These are phyloP conservation scores for Planiliza haematocheilus DNA, from an alignment of 2,113 vertebrate genomes.

Conservation along the genomic window DNA sequence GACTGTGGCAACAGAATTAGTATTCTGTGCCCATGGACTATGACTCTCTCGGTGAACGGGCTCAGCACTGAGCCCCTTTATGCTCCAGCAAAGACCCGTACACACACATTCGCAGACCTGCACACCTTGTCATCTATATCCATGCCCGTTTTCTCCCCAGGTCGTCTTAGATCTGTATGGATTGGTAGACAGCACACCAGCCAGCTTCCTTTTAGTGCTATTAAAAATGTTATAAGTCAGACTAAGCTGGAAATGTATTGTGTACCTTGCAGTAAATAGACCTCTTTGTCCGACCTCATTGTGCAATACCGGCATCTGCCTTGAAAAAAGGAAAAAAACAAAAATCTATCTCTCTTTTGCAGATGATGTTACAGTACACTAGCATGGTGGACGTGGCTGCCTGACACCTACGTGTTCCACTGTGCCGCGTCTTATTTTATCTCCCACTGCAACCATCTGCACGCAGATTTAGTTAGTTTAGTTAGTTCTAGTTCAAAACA, in stretches of 20 bases:
- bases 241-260: constrained; percentile 39
- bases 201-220: constrained; percentile 63
- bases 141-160: constrained; percentile 59
- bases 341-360: neutral
- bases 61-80: constrained; percentile 81
- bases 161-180: constrained; percentile 59
- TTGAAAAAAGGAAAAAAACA: neutral
- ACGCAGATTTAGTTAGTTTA: too few species aligned
- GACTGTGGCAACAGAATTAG: constrained; percentile 77
- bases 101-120: constrained; percentile 27
- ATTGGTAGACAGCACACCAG: constrained; percentile 45
- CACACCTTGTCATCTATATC: constrained; percentile 59
- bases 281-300: constrained; percentile 20
- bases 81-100: constrained; percentile 60
- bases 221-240: constrained; percentile 64
- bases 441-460: constrained; percentile 17
- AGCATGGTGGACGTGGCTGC: neutral
- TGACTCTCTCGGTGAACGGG: constrained; percentile 63
- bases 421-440: neutral
- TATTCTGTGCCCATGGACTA: constrained; percentile 75
- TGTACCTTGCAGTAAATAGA: constrained; percentile 42
- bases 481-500: too few species aligned
- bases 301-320: constrained; percentile 7
- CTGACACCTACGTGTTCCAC: constrained; percentile 1
- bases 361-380: constrained; percentile 3